Evolutionary conservation across 2,797 vertebrate genomes (phyloP).

Genomic region (Periparus ater): DNA sequence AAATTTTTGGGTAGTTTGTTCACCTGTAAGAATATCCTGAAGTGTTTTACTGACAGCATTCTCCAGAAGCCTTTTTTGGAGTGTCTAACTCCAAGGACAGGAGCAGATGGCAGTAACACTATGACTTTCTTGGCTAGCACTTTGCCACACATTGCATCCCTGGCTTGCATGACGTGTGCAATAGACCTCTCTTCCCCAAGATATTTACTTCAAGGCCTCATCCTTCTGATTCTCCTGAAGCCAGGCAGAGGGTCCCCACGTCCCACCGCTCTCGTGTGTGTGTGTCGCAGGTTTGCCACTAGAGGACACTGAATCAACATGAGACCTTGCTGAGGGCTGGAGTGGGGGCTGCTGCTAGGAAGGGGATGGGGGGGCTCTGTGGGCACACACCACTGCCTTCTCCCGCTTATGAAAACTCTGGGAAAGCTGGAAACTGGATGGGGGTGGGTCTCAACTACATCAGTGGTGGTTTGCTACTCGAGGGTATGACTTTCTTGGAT

Average conservation of each 20-base stretch:
- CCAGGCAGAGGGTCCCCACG: neutral
- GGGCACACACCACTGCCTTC: neutral
- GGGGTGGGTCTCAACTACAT: neutral
- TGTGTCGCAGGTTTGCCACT: constrained; percentile 13
- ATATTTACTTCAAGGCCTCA: neutral
- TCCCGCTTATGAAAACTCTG: neutral
- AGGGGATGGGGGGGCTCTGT: neutral
- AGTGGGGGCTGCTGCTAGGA: neutral
- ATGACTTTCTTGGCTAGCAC: neutral
- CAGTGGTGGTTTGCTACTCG: neutral
- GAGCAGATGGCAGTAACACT: neutral
- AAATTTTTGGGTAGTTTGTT: neutral
- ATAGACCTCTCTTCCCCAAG: neutral
- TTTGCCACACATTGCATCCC: neutral
- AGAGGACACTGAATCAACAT: constrained; percentile 64
- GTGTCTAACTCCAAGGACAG: neutral
- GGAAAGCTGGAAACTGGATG: neutral
- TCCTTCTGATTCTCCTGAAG: neutral
- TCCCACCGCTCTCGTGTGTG: neutral
- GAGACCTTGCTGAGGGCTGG: neutral
- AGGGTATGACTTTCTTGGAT: neutral
- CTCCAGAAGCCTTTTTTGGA: neutral
- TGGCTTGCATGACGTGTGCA: neutral
- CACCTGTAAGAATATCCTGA: neutral
- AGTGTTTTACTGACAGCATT: neutral